Percentiles rank a stretch among this genome's conserved stretches.
Conservation (phyloP, 2,797 vertebrate genomes). For the Ficedula albicollis region DNA sequence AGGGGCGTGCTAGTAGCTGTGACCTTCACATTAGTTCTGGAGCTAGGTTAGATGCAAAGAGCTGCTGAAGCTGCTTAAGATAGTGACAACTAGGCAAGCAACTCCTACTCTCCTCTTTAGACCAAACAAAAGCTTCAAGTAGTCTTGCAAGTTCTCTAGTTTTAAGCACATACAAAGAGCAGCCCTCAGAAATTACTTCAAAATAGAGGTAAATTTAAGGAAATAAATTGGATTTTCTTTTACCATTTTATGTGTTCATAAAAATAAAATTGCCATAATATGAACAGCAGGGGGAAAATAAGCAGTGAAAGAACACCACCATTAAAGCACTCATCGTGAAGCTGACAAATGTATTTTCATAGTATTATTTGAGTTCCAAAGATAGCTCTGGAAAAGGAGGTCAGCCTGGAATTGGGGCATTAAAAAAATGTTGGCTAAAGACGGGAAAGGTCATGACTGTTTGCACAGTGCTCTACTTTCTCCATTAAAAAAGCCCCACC, state of each 20-base stretch:
- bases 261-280: slow-evolving; percentile 8
- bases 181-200: neutral
- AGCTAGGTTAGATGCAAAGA: neutral
- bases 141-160: slow-evolving; percentile 3
- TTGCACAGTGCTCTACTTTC: slow-evolving; percentile 66
- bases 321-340: slow-evolving; percentile 7
- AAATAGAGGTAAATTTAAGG: slow-evolving; percentile 7
- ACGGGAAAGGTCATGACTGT: slow-evolving; percentile 57
- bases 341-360: slow-evolving; percentile 47
- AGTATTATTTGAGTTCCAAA: slow-evolving; percentile 37
- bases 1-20: neutral
- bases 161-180: neutral
- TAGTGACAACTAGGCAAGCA: neutral
- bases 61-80: neutral
- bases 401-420: slow-evolving; percentile 54
- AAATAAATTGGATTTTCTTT: slow-evolving; percentile 23
- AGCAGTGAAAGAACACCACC: neutral
- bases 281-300: slow-evolving; percentile 10
- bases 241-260: neutral
- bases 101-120: neutral
- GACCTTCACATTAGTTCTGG: neutral
- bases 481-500: neutral
- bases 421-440: slow-evolving; percentile 60
- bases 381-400: slow-evolving; percentile 52
- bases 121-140: slow-evolving; percentile 20